Evolutionary conservation across 1,140 invertebrate genomes (phyloP), one percentile per base, ranked within the genome.

Genomic region (Philotrypesis tridentata): DNA sequence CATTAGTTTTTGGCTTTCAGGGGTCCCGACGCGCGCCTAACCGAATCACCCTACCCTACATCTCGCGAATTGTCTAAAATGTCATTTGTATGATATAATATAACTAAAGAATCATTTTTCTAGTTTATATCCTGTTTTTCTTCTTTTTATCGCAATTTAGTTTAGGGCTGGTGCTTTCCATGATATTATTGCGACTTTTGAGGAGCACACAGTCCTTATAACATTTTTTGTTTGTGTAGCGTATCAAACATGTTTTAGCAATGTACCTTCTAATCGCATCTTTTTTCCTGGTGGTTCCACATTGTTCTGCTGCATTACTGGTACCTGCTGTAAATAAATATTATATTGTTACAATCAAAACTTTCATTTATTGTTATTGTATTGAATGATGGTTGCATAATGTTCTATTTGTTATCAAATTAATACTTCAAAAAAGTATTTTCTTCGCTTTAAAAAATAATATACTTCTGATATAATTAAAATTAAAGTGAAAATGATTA

Each of bases 1-100:
- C 87, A 92, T 92, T 92, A 92, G 91, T 92, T 88, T 90, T 87
- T 89, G 23, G 17, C 25, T 73, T 89, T 90, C 84, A 89, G 87
- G 88, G 88, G 87, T 88, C 87, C 87, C 79, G 84, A 88, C 83
- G 86, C 82, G 88, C 79, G 85, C 87, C 82, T 88, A 87, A 87
- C 82, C 86, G 86, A 84, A 85, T 68, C 85, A 86, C 85, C 76
- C 86, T 88, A 89, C 80, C 85, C 85, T 85, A 80, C 79, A n/a
- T 55, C 48, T 17, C 83, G 83, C 83, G 84, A 85, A 77, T 87
- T 82, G 83, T 67, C 37, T 75, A 75, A 43, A 80, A 63, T 72
- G 37, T 67, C 70, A 72, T 70, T 81, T 74, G 60, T 81, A 29
- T 81, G 31, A 23, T 31, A 75, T 76, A 63, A 60, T 75, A 17